phyloP scores from a whole-genome alignment of 1,140 invertebrate genomes.

The Marisa cornuarietis region DNA sequence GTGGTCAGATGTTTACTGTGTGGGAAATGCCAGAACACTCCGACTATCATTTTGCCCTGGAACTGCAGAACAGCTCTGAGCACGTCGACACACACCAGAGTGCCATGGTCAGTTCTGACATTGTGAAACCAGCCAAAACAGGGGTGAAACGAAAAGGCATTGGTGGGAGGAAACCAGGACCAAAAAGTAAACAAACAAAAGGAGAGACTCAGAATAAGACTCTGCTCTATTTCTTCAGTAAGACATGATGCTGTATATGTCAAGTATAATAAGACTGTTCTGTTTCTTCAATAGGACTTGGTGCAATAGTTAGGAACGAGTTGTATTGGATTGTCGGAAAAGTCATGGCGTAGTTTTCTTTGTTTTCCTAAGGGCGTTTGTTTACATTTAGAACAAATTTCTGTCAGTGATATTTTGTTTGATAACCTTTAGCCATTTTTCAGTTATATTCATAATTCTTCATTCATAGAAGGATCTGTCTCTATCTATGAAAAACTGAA shows the following conservation, averaged over 20 bases:
- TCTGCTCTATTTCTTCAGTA: conserved; percentile 11
- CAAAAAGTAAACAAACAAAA: conserved; percentile 11
- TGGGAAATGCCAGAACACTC: conserved; percentile 67
- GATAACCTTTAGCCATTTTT: too few relatives aligned
- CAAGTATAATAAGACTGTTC: too few relatives aligned
- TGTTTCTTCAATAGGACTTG: not conserved
- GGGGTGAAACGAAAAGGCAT: not conserved
- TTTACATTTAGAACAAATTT: too few relatives aligned
- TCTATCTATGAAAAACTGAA: too few relatives aligned
- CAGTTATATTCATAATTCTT: too few relatives aligned
- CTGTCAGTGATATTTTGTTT: too few relatives aligned
- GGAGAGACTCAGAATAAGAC: not conserved
- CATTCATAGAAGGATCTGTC: too few relatives aligned
- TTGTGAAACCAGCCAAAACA: not conserved
- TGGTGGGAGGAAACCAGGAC: not conserved
- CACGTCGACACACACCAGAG: not conserved
- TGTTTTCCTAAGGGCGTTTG: too few relatives aligned
- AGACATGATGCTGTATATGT: not conserved
- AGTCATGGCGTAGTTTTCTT: too few relatives aligned
- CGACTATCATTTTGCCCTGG: conserved; percentile 66
- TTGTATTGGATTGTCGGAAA: too few relatives aligned
- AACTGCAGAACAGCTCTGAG: conserved; percentile 48
- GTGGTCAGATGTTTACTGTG: conserved; percentile 53
- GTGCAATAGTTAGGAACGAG: not conserved
- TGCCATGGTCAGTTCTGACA: not conserved